Evolutionary conservation across 2,888 invertebrate genomes (phyloP).

Genomic region (Abrostola tripartita): DNA sequence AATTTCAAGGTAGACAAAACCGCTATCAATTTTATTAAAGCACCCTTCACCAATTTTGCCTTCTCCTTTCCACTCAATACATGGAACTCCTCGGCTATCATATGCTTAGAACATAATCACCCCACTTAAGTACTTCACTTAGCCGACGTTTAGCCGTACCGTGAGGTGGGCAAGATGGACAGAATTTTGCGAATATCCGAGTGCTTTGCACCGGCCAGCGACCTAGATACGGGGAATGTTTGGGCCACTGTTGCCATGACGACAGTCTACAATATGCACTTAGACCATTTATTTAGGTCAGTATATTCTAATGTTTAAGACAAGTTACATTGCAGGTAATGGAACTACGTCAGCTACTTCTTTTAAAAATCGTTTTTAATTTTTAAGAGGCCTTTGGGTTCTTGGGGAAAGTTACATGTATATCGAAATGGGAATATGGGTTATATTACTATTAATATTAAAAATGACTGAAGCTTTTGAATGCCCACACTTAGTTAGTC

Average conservation of each 20-base stretch:
- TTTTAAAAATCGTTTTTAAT: no score
- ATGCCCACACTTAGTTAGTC: no score
- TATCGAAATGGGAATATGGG: no score
- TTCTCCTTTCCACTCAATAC: neutral
- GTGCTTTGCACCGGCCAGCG: constrained; percentile 57
- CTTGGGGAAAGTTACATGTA: no score
- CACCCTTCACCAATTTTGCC: neutral
- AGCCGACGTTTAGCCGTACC: constrained; percentile 22
- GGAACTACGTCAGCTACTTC: no score
- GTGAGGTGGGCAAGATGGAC: constrained; percentile 35
- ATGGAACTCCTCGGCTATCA: constrained; percentile 27
- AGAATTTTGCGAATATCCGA: constrained; percentile 65
- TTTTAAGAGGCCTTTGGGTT: no score
- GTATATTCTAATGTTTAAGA: constrained; percentile 19
- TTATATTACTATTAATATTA: no score
- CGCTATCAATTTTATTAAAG: neutral
- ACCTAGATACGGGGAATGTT: constrained; percentile 77
- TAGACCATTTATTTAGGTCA: constrained; percentile 44
- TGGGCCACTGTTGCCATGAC: constrained; percentile 76
- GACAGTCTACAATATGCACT: constrained; percentile 44
- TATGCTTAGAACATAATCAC: constrained; percentile 34
- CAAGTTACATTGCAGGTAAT: neutral
- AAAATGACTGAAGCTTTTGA: no score
- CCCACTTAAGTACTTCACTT: constrained; percentile 33
- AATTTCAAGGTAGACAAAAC: no score